Percentiles rank a stretch among this genome's conserved stretches.
Conservation (phyloP, 2,888 invertebrate genomes). For the Thera britannica region DNA sequence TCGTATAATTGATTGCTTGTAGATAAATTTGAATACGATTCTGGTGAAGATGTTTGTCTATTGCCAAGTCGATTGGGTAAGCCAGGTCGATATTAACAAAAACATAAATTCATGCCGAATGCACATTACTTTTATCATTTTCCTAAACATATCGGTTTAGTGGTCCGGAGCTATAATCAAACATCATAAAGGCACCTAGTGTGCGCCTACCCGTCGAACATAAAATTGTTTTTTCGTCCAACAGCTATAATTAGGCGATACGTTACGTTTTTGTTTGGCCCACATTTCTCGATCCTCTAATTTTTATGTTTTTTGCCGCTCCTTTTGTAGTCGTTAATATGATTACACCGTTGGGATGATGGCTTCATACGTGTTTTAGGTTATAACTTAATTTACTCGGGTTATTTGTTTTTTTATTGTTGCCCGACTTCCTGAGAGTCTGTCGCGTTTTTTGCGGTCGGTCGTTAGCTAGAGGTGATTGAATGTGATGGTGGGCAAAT, state of each 20-base stretch:
- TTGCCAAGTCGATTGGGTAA: slow-evolving; percentile 13
- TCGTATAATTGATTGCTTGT: slow-evolving; percentile 5
- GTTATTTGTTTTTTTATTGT: slow-evolving; percentile 83
- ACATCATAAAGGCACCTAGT: slow-evolving; percentile 63
- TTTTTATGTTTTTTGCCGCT: slow-evolving; percentile 82
- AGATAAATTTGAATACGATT: slow-evolving; percentile 4
- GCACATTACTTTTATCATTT: slow-evolving; percentile 48
- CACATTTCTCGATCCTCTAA: slow-evolving; percentile 85
- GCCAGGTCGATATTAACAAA: slow-evolving; percentile 36
- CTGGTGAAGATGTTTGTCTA: slow-evolving; percentile 6
- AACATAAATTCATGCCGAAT: slow-evolving; percentile 44
- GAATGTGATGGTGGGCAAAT: slow-evolving; percentile 81
- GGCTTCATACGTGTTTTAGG: slow-evolving; percentile 85
- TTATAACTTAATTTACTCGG: slow-evolving; percentile 84
- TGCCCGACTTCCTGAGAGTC: slow-evolving; percentile 82
- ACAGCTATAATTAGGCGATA: slow-evolving; percentile 84
- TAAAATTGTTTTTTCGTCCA: slow-evolving; percentile 83
- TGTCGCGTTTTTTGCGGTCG: slow-evolving; percentile 77
- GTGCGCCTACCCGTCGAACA: slow-evolving; percentile 68
- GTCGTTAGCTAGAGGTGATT: slow-evolving; percentile 81
- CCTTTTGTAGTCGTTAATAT: slow-evolving; percentile 85
- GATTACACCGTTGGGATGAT: slow-evolving; percentile 84
- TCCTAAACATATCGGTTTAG: slow-evolving; percentile 43
- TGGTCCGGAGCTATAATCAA: slow-evolving; percentile 54
- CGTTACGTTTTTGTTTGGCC: slow-evolving; percentile 85